phyloP scores from a whole-genome alignment of 2,113 vertebrate species.

The Cettia cetti region DNA sequence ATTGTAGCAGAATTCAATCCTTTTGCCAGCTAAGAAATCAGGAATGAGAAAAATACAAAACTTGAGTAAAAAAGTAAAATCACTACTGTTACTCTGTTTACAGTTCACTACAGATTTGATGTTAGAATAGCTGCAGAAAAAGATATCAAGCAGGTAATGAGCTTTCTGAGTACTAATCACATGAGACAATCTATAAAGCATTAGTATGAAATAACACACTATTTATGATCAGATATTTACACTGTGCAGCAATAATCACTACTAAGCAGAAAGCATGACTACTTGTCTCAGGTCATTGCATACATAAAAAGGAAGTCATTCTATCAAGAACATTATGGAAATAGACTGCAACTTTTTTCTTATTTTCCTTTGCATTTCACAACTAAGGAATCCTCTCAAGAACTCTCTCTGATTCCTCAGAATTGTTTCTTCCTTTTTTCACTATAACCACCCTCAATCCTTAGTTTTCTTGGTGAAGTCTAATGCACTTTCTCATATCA shows the following conservation, averaged over 20 bases:
- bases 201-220: not conserved
- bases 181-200: not conserved
- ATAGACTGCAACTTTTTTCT: not conserved
- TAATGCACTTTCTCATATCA: not conserved
- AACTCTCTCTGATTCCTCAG: not conserved
- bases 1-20: not conserved
- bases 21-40: not conserved
- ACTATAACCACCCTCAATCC: not conserved
- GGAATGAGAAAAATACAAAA: not conserved
- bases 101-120: not conserved
- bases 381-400: not conserved
- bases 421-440: not conserved
- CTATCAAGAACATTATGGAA: not conserved
- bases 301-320: not conserved
- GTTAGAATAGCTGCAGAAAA: not conserved
- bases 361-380: not conserved
- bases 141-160: not conserved
- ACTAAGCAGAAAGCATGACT: not conserved
- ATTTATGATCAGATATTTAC: not conserved
- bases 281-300: not conserved
- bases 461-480: not conserved
- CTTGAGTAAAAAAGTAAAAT: not conserved
- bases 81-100: not conserved
- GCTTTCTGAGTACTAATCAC: not conserved
- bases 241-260: not conserved